Evolutionary conservation across 2,113 vertebrate species (phyloP), one percentile per base, ranked within the genome.

Genomic region (Macaca nemestrina): DNA sequence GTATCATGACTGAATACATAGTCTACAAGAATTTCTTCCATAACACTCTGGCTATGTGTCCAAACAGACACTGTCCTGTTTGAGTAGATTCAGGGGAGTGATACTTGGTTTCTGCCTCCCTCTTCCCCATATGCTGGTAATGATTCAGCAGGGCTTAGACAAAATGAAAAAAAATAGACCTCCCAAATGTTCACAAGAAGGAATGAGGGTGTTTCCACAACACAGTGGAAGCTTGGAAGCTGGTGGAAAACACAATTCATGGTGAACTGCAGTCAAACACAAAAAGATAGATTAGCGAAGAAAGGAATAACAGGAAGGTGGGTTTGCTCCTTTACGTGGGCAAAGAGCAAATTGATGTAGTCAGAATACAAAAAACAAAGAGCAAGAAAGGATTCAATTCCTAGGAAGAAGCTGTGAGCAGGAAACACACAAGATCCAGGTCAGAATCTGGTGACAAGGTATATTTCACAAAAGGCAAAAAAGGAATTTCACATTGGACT

Each of bases 371-470:
- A 45, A 78, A 80, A 61, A 11, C 13, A 27, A 75, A 78, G 30
- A 94, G 6, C 30, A 91, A 85, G 2, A 59, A 45, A 55, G n/a
- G 2, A 88, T 79, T 72, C 5, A 67, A 3, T 59, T 79, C 27
- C 70, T 35, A 20, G 64, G 48, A n/a, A 59, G 55, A 93, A 72
- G 13, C 35, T 78, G 20, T 35, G 4, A 82, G 1, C 11, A 23
- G 5, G 1, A 11, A 8, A 14, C 70, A 27, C 30, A 40, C 13
- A 7, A 48, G 2, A 52, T 93, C 0, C 0, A 45, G 14, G 12
- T 3, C n/a, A 95, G 20, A 64, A 20, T 45, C 27, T 76, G 35
- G 12, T 93, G 8, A 59, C 0, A 2, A 59, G 1, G 2, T 17
- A 2, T 1, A 7, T 43, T 88, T 79, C 40, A 72, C 17, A 23